Evolutionary conservation across 1,140 invertebrate genomes (phyloP), one percentile per base, ranked within the genome.

Genomic region (Stratiolaelaps scimitus): DNA sequence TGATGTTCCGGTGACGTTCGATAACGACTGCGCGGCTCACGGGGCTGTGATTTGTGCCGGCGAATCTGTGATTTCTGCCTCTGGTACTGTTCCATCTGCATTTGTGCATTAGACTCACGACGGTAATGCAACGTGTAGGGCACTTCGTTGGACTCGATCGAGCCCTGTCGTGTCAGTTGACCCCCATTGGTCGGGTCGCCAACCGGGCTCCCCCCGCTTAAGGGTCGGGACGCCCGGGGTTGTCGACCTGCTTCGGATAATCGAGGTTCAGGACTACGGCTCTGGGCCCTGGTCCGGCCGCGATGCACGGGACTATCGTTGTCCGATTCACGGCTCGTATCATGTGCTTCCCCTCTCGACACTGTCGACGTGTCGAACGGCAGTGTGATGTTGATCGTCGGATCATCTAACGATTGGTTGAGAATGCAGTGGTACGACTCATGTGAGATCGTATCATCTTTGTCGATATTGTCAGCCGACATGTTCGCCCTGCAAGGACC

Each of bases 31-130:
- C 53, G 53, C 53, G 53, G 53, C 23, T 60, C 53, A 29, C 53
- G 53, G 53, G 53, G 53, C 53, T 60, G 53, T 60, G 53, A 60
- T 60, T 60, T 60, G 23, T 60, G 53, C 15, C 53, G 53, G 15
- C 53, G 53, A 15, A 60, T 60, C 34, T 40, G 34, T 40, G 34
- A 40, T 10, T 40, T 40, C 4, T 10, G 34, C 34, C 34, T 40
- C 10, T 40, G 5, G 34, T 40, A 40, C 34, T 40, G 5, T 40
- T 40, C 34, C 10, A 40, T 40, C 10, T 40, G 5, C 23, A 20
- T 26, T 10, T 34, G 53, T 34, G 53, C 26, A 23, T 60, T 60
- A 26, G 53, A 60, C 10, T 60, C 53, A 17, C 53, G 53, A 6
- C 53, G 17, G 26, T 60, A 60, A 60, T 60, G 53, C 34, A 60